A percentile compares a stretch with the other conserved stretches of the same genome.
These are phyloP conservation scores for Periophthalmodon schlosseri DNA, from an alignment of 2,113 vertebrate species.

Conservation along the genomic window DNA sequence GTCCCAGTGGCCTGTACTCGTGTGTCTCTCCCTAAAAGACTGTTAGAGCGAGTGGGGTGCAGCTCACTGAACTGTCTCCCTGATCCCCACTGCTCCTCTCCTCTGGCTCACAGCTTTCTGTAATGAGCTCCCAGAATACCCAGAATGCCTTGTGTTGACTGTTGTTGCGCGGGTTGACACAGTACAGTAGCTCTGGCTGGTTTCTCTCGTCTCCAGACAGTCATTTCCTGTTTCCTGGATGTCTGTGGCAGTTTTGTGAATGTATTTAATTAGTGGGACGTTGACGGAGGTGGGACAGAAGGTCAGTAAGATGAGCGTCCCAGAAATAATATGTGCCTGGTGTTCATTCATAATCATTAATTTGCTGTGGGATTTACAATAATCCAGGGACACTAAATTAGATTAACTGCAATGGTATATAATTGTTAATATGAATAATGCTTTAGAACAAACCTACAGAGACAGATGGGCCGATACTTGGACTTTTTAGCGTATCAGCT, in stretches of 20 bases:
- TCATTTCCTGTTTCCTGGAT: constrained; percentile 20
- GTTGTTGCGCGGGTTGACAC: constrained; percentile 48
- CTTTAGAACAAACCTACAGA: neutral
- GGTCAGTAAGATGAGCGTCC: constrained; percentile 12
- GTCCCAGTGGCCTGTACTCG: constrained; percentile 45
- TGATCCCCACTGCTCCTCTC: constrained; percentile 50
- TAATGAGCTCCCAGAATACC: constrained; percentile 81
- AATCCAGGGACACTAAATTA: constrained; percentile 9
- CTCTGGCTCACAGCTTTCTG: constrained; percentile 59
- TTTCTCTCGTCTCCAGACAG: constrained; percentile 27
- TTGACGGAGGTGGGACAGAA: constrained; percentile 18
- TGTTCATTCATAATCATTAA: constrained; percentile 26
- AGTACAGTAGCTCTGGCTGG: constrained; percentile 31
- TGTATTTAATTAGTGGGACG: constrained; percentile 42
- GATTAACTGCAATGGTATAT: neutral
- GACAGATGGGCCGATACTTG: too few relatives aligned
- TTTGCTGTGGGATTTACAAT: constrained; percentile 12
- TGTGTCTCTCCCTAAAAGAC: constrained; percentile 38
- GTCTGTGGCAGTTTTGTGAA: constrained; percentile 35
- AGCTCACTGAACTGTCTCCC: constrained; percentile 68
- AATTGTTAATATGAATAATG: constrained; percentile 1
- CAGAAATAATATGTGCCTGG: constrained; percentile 10
- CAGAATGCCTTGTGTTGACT: constrained; percentile 67
- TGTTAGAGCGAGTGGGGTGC: constrained; percentile 54
- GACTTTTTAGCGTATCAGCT: too few relatives aligned